Conservation (phyloP, 2,888 invertebrate genomes). For the Lycaena phlaeas region DNA sequence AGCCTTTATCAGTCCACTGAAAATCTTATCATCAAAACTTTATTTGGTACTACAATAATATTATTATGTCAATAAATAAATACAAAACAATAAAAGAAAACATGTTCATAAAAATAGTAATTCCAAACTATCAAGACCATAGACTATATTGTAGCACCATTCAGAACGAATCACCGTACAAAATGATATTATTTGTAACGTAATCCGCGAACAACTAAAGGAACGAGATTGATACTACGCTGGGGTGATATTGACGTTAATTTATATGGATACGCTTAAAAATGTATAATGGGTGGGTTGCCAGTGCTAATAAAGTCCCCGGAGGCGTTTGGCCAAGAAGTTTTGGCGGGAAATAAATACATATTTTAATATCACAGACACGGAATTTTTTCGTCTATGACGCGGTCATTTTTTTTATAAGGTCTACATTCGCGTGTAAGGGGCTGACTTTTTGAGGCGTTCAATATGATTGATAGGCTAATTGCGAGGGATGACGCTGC, state of each 20-base stretch:
- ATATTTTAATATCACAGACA: slow-evolving; percentile 20
- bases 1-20: no score
- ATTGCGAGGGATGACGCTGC: slow-evolving; percentile 34
- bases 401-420: background rate
- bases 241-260: slow-evolving; percentile 70
- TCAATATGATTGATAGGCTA: slow-evolving; percentile 45
- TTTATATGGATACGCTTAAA: slow-evolving; percentile 73
- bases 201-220: slow-evolving; percentile 70
- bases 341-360: slow-evolving; percentile 37
- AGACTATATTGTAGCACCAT: slow-evolving; percentile 53
- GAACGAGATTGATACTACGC: slow-evolving; percentile 65
- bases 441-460: slow-evolving; percentile 8
- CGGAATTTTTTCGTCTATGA: background rate
- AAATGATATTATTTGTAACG: slow-evolving; percentile 72
- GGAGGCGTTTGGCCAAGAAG: slow-evolving; percentile 31
- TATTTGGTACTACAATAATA: no score
- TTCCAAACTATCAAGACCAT: slow-evolving; percentile 34
- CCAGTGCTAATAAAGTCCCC: slow-evolving; percentile 63
- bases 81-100: background rate
- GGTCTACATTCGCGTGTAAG: slow-evolving; percentile 1
- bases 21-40: no score
- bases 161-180: slow-evolving; percentile 71
- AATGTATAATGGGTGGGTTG: slow-evolving; percentile 67
- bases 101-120: slow-evolving; percentile 3
- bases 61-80: no score